Base-by-base conservation (phyloP, 1,140 invertebrate species). In the Epicauta chinensis region DNA sequence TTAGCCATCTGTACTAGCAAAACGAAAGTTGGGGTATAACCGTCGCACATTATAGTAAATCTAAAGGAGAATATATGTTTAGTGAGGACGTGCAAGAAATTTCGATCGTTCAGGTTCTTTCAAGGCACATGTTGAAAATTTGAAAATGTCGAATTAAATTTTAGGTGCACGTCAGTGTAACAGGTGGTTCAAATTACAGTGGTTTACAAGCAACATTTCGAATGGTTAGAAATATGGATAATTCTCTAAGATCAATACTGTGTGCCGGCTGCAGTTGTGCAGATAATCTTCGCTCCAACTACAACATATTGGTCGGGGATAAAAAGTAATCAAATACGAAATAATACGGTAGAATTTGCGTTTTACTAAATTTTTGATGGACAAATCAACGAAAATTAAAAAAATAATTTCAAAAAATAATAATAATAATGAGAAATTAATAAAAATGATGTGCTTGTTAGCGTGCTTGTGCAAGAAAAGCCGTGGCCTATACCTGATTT, bases 181-280 rank as follows among this genome's bases (percentile, higher is more conserved):
- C 57, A 59, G 55, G 55, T 60, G 55, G 58, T 57, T 57, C 47
- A 50, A 57, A 60, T 60, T 60, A 57, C 58, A 54, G 51, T 52
- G 55, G 55, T 57, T 57, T 60, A 57, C 58, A 57, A 56, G 55
- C 51, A 57, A 60, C 47, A 56, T 46, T 55, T 44, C 50, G 37
- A 49, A 53, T 42, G 39, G 45, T 51, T 43, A 45, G 51, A 56
- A 31, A 56, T 51, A 57, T 54, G 44, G 55, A 53, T 54, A 60
- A 57, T 60, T 60, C 45, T 46, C 35, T 15, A 49, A 54, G 55
- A 34, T n/a, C 12, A 34, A 34, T 12, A 34, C 32, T 34, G 32
- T n/a, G 29, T 34, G 12, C 32, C 32, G 32, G 32, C 10, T 39
- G 16, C n/a, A 36, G 14, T 13, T 13, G 37, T 39, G 37, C 16